Evolutionary conservation across 2,113 vertebrate species (phyloP).

Genomic region (Clarias batrachus): DNA sequence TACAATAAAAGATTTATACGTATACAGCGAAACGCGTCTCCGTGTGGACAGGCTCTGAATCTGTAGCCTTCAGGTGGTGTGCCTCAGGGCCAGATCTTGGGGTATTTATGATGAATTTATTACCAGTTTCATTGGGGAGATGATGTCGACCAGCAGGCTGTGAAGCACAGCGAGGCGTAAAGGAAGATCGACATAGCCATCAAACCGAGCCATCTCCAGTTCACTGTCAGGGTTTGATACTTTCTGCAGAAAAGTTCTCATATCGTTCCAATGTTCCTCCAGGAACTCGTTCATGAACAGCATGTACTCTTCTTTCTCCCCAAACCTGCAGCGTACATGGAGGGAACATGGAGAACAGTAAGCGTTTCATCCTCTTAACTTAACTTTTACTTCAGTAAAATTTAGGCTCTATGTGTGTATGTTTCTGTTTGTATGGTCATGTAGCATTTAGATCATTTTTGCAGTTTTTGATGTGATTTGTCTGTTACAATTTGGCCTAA

Average conservation of each 20-base stretch:
- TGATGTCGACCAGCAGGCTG: slow-evolving; percentile 85
- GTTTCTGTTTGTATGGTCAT: neutral
- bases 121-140: slow-evolving; percentile 82
- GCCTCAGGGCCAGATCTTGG: too few relatives aligned
- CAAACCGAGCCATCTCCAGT: slow-evolving; percentile 74
- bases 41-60: too few relatives aligned
- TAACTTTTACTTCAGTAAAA: neutral
- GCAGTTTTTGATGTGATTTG: neutral
- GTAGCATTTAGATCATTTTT: neutral
- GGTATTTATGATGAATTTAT: neutral
- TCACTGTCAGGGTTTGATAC: slow-evolving; percentile 77
- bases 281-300: slow-evolving; percentile 93
- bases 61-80: neutral
- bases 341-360: neutral
- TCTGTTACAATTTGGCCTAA: neutral
- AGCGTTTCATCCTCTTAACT: neutral
- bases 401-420: neutral
- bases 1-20: too few relatives aligned
- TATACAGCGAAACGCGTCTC: too few relatives aligned
- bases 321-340: slow-evolving; percentile 76
- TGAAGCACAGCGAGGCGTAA: slow-evolving; percentile 88
- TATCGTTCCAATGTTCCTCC: slow-evolving; percentile 79
- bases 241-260: slow-evolving; percentile 79
- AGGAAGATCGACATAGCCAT: slow-evolving; percentile 84
- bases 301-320: slow-evolving; percentile 97